These are phyloP conservation scores for Pseudorhombus dupliciocellatus DNA, from an alignment of 2,113 vertebrate genomes.

Conservation along the genomic window DNA sequence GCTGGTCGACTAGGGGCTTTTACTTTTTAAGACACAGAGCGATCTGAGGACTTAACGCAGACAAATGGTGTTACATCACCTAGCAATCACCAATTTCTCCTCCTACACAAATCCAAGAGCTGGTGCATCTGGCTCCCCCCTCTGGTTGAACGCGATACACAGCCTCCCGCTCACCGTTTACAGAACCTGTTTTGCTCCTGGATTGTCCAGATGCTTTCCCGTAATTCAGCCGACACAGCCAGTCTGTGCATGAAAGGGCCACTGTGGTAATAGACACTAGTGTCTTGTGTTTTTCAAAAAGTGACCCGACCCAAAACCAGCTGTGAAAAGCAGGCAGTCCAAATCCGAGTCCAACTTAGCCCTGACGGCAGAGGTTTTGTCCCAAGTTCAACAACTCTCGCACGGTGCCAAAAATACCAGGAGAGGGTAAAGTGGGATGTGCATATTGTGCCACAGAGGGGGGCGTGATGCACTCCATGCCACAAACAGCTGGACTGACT, in stretches of 20 bases:
- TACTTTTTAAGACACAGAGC: slow-evolving; percentile 60
- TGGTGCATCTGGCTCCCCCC: slow-evolving; percentile 60
- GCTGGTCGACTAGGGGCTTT: slow-evolving; percentile 61
- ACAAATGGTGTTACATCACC: slow-evolving; percentile 72
- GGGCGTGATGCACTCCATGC: slow-evolving; percentile 45
- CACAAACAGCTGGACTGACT: slow-evolving; percentile 70
- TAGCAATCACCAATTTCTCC: slow-evolving; percentile 48
- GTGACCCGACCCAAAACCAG: slow-evolving; percentile 56
- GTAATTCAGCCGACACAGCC: slow-evolving; percentile 67
- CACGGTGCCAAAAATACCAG: slow-evolving; percentile 58
- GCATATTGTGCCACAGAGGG: slow-evolving; percentile 38
- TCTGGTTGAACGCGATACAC: slow-evolving; percentile 41
- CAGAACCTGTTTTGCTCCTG: slow-evolving; percentile 43
- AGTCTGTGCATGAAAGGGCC: slow-evolving; percentile 63
- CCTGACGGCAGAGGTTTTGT: slow-evolving; percentile 31
- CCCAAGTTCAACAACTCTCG: slow-evolving; percentile 46
- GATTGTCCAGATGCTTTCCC: slow-evolving; percentile 71
- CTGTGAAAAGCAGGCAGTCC: slow-evolving; percentile 63
- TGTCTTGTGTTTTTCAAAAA: slow-evolving; percentile 55
- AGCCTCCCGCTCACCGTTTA: slow-evolving; percentile 33
- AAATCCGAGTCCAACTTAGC: slow-evolving; percentile 17
- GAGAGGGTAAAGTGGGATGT: slow-evolving; percentile 24
- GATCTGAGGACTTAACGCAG: slow-evolving; percentile 44
- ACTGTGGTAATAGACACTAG: slow-evolving; percentile 70
- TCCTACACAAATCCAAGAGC: slow-evolving; percentile 45